Base-by-base conservation (phyloP, 1,140 invertebrate species). In the Carcinoscorpius rotundicauda region DNA sequence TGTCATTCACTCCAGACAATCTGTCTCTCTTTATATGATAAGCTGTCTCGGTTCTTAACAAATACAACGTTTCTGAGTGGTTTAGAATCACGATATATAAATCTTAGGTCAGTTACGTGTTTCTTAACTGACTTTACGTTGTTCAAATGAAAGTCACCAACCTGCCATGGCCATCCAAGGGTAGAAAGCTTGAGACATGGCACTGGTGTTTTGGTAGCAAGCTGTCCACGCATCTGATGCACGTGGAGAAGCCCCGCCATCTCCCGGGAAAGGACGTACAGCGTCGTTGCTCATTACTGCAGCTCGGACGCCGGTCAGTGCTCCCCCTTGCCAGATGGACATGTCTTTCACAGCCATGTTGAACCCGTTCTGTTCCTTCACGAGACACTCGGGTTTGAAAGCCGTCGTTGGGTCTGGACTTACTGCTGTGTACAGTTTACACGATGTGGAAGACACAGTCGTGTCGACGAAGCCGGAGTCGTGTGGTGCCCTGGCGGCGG, bases 161-260 rank as follows among this genome's bases (percentile, higher is more conserved):
- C 92, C 92, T 93, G 92, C 91, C 83, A 95, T 94, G 81, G 91
- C 91, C 92, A 95, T 95, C 92, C 92, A 94, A 69, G 92, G 92
- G 81, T 95, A 95, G 82, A 95, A 94, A 74, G 91, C 84, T 77
- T 88, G 86, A 52, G 72, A 70, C 58, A 87, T 83, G 65, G 75
- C 72, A 67, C 86, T 82, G 62, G 87, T 82, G 76, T 85, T 87
- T 71, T 89, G 80, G 67, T 84, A 84, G 80, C 88, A 91, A 75
- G 87, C 87, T 79, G 89, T 88, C 81, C 87, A 88, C 78, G 86
- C 87, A 61, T 83, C 73, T 61, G 85, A 84, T 76, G 74, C 81
- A 63, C 73, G 73, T 65, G 70, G 76, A 29, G 29, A 29, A 29
- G 29, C 29, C 29, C 29, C 29, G 29, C 29, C 29, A 55, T 86